Evolutionary conservation across 2,888 invertebrate species (phyloP).

Genomic region (Invenusta paracnida): DNA sequence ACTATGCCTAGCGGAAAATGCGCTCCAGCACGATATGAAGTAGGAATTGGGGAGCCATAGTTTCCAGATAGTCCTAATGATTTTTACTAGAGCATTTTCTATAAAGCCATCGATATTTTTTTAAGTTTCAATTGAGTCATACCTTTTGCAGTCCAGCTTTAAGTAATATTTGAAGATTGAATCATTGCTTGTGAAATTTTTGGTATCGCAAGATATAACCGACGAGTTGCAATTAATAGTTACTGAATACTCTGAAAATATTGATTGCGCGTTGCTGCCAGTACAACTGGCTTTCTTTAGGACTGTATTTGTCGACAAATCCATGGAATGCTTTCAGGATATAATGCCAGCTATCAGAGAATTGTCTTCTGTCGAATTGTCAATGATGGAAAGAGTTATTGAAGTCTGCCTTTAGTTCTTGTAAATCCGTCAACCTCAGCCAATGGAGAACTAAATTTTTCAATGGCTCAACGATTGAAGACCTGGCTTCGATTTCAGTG

Average conservation of each 20-base stretch:
- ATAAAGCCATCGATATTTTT: background rate
- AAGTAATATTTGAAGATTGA: background rate
- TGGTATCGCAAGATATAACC: background rate
- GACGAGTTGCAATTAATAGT: constrained; percentile 1
- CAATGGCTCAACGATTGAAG: no score
- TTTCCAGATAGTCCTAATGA: background rate
- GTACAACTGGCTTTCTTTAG: constrained; percentile 28
- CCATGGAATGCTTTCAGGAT: background rate
- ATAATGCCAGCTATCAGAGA: constrained; percentile 22
- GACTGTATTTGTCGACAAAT: background rate
- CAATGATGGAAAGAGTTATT: constrained; percentile 2
- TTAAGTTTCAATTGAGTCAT: background rate
- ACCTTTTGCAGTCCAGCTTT: constrained; percentile 11
- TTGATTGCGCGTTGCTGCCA: constrained; percentile 22
- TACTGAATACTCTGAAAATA: constrained; percentile 1
- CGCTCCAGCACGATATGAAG: background rate
- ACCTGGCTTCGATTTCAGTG: no score
- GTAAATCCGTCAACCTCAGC: constrained; percentile 1
- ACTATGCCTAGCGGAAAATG: background rate
- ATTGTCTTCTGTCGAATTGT: background rate
- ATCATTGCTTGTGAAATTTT: constrained; percentile 21
- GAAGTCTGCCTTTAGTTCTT: constrained; percentile 7
- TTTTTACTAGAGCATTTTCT: no score
- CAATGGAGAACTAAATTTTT: background rate
- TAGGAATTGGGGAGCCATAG: background rate